Percentiles rank a stretch among this genome's conserved stretches.
These are phyloP conservation scores for Aeoliscus strigatus DNA, from an alignment of 2,797 vertebrate genomes.

Conservation along the genomic window DNA sequence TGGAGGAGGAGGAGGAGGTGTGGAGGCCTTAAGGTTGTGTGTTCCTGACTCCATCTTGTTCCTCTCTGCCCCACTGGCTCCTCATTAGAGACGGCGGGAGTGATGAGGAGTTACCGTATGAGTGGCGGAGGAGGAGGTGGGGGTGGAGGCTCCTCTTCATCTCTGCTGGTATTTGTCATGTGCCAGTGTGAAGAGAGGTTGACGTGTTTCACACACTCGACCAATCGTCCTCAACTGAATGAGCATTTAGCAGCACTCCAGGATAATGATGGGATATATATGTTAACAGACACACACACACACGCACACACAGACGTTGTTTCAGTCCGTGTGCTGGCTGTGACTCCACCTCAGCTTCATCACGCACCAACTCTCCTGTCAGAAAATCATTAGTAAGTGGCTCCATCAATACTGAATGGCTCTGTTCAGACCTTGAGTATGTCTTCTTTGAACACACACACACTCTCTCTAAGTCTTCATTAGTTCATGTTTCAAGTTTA, in stretches of 20 bases:
- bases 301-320: too few relatives aligned
- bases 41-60: slow-evolving; percentile 18
- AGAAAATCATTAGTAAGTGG: slow-evolving; percentile 35
- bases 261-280: too few relatives aligned
- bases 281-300: too few relatives aligned
- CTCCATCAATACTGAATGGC: slow-evolving; percentile 1
- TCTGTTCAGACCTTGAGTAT: slow-evolving; percentile 6
- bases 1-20: background rate
- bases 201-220: too few relatives aligned
- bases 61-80: slow-evolving; percentile 9
- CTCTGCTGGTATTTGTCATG: too few relatives aligned
- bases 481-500: too few relatives aligned
- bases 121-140: background rate
- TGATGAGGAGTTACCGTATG: slow-evolving; percentile 3
- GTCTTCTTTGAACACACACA: slow-evolving; percentile 11
- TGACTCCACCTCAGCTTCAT: slow-evolving; percentile 9
- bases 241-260: too few relatives aligned
- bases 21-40: slow-evolving; percentile 10
- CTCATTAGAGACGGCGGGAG: slow-evolving; percentile 8
- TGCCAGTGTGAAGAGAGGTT: too few relatives aligned
- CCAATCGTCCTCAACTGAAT: too few relatives aligned
- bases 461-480: too few relatives aligned
- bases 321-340: too few relatives aligned
- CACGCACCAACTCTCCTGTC: slow-evolving; percentile 9
- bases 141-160: background rate